phyloP scores from a whole-genome alignment of 2,888 invertebrate genomes.

The Emesis castigata region DNA sequence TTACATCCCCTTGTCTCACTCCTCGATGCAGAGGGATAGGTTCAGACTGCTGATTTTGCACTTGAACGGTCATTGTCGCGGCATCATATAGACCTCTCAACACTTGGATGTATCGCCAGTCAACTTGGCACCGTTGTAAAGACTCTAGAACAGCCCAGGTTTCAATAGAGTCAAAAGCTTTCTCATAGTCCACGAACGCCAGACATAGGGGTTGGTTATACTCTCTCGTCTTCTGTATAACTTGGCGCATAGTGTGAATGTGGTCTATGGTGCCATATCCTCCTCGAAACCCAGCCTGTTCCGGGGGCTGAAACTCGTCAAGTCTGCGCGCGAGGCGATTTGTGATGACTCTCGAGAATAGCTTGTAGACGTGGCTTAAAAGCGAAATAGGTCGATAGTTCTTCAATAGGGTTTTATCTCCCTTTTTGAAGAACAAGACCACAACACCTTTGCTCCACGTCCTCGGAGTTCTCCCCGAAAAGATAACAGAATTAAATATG shows the following conservation, averaged over 20 bases:
- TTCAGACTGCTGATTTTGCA: not conserved
- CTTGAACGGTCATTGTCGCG: not conserved
- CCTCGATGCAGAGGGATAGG: not conserved
- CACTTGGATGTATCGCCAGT: slow-evolving; percentile 43
- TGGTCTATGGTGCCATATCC: not conserved
- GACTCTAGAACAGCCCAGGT: slow-evolving; percentile 51
- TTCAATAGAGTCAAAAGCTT: slow-evolving; percentile 54
- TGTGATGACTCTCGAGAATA: not conserved
- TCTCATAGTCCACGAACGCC: slow-evolving; percentile 30
- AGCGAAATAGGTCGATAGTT: not conserved
- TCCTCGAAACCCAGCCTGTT: slow-evolving; percentile 3
- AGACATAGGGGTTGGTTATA: slow-evolving; percentile 21
- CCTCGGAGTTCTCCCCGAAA: too few species aligned
- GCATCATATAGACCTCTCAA: not conserved
- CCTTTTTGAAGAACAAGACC: too few species aligned
- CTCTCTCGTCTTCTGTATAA: too few species aligned
- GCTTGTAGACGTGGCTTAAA: not conserved
- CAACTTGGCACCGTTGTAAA: slow-evolving; percentile 39
- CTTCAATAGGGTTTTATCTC: not conserved
- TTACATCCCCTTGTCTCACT: not conserved
- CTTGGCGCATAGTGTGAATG: not conserved
- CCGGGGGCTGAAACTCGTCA: not conserved
- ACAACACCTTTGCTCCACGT: too few species aligned
- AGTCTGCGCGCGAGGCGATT: not conserved
- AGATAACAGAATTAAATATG: too few species aligned